Evolutionary conservation across 1,140 invertebrate genomes (phyloP), one percentile per base, ranked within the genome.

Genomic region (Tetraneura akinire): DNA sequence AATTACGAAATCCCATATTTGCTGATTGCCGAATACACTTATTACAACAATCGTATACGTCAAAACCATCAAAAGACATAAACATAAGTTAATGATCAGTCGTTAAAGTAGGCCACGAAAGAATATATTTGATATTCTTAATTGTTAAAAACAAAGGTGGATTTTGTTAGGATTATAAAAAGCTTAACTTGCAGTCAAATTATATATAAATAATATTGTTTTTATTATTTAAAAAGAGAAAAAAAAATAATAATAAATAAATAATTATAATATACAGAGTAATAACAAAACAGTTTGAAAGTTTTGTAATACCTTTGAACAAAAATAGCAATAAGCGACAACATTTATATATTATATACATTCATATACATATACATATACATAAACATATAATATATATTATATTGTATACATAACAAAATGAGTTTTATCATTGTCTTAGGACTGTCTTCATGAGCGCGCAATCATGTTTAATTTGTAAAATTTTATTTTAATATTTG

Each of bases 281-380:
- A 76, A 57, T 51, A 76, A 76, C 71, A 55, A 76, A 76, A 57
- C 71, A 42, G 29, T 13, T 76, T 76, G 55, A 26, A 42, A 57
- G 71, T 76, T 76, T 76, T 23, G 71, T 68, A 76, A 76, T 76
- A 57, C 71, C 71, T 53, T 76, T 76, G 53, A 81, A 80, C 64
- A 81, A 81, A 68, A 57, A 80, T 80, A 76, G 74, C 78, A 81
- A 80, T 37, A 80, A 81, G 66, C 81, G 60, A 78, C 71, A 21
- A 64, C 23, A 23, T 23, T 9, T 68, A 68, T n/a, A 55, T 23
- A 55, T 18, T 23, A 55, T 29, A 29, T 3, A 60, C 14, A 29
- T 60, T 29, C 10, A 60, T 26, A 60, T 14, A 60, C 13, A n/a
- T 11, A 60, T 6, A 29, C 3, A 62, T 14, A 62, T 21, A 21